Evolutionary conservation across 2,113 vertebrate species (phyloP).

Genomic region (Rhynchopsitta pachyrhyncha): DNA sequence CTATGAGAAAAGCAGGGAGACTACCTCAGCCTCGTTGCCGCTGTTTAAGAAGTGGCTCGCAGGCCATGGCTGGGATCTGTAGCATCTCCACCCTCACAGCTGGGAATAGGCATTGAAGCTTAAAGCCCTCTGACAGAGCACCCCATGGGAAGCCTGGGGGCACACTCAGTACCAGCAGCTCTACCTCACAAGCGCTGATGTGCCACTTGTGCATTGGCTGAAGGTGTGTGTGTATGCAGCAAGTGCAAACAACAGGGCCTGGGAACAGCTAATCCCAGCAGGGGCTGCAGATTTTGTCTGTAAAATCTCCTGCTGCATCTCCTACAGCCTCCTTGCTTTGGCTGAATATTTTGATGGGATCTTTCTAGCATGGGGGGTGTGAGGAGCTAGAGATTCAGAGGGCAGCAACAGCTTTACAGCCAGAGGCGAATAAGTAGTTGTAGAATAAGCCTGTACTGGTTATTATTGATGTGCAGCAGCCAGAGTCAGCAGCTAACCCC

Average conservation of each 20-base stretch:
- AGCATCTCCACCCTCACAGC: neutral
- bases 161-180: rapidly evolving
- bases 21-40: rapidly evolving
- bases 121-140: neutral
- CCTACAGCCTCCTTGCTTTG: neutral
- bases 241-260: neutral
- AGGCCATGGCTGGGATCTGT: neutral
- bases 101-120: neutral
- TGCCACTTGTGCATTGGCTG: neutral
- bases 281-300: neutral
- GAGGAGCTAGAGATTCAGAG: neutral
- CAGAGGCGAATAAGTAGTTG: neutral
- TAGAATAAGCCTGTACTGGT: neutral
- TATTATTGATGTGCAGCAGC: neutral
- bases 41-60: neutral
- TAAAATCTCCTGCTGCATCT: neutral
- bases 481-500: neutral
- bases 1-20: neutral
- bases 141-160: neutral
- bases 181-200: neutral
- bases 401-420: neutral
- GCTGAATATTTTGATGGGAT: neutral
- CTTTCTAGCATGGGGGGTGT: neutral
- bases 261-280: neutral
- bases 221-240: neutral